Conservation (phyloP, 2,797 vertebrate genomes). For the Sphaeramia orbicularis region DNA sequence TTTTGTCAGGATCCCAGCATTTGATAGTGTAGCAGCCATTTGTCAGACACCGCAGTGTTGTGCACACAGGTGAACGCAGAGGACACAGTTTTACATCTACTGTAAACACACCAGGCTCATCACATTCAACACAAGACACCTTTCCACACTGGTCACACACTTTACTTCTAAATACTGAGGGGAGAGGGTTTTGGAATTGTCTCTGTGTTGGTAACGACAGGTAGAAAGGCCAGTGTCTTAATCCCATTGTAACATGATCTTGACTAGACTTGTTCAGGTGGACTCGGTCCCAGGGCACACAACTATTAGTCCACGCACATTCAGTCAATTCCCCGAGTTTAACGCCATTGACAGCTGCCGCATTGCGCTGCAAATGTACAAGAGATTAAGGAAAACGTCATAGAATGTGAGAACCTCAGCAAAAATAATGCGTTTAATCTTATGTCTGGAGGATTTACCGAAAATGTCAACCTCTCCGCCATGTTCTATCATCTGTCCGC, state of each 20-base stretch:
- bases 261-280: conserved; percentile 42
- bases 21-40: conserved; percentile 73
- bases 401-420: neutral
- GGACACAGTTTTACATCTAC: neutral
- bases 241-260: conserved; percentile 44
- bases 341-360: conserved; percentile 59
- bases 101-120: conserved; percentile 11
- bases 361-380: conserved; percentile 49
- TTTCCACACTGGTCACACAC: neutral
- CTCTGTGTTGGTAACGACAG: neutral
- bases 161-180: neutral
- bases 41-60: conserved; percentile 64
- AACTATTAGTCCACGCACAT: neutral
- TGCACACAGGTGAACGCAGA: conserved; percentile 41
- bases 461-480: conserved; percentile 54
- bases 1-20: conserved; percentile 72
- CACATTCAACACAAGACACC: neutral
- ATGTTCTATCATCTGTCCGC: conserved; percentile 66
- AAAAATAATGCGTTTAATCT: conserved; percentile 3
- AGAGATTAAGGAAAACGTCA: neutral
- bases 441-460: conserved; percentile 40
- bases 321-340: conserved; percentile 12
- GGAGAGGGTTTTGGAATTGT: neutral
- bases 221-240: conserved; percentile 13
- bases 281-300: conserved; percentile 25